Base-by-base conservation (phyloP, 1,140 invertebrate genomes). In the Drosophila parabipectinata region DNA sequence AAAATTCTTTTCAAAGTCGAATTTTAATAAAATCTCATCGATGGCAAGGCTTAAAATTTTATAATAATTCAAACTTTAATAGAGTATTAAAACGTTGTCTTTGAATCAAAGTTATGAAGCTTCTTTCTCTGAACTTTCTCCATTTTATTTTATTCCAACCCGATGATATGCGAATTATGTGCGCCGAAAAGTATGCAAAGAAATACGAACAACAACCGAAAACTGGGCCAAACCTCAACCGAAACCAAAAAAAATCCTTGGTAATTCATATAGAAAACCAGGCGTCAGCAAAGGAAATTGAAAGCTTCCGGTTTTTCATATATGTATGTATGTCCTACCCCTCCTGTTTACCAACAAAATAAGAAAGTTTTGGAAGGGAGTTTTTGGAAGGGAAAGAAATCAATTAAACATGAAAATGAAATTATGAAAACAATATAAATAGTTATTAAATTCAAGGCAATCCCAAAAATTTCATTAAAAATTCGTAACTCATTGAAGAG, bases 231-330 rank as follows among this genome's bases (percentile, higher is more conserved):
- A 48, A 71, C 48, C 63, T 61, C 58, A 54, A 30, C 34, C 37
- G 30, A 26, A 44, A n/a, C 37, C 15, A 24, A 10, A 10, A 10
- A 10, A 24, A 47, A 47, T 10, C 44, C 18, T 7, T 44, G 14
- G 15, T 15, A 39, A 62, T 62, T 41, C 34, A 21, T 44, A 50
- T 39, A 48, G 63, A 50, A 39, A 50, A 39, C 28, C 47, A 34
- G 56, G 55, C 39, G 24, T n/a, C 9, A 53, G 57, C 44, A 62
- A 63, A 56, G 81, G 77, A 84, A 84, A 84, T 84, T 80, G 77
- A 78, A 77, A 66, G 73, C 77, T 85, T 80, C 72, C 81, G 72
- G 34, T 37, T 37, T 37, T n/a, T 10, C 34, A 4, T 8, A 34
- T 37, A 12, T 28, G 6, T 7, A 28, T 7, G 26, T 28, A 28